Evolutionary conservation across 2,888 invertebrate species (phyloP), one percentile per base, ranked within the genome.

Genomic region (Pseudoips prasinana): DNA sequence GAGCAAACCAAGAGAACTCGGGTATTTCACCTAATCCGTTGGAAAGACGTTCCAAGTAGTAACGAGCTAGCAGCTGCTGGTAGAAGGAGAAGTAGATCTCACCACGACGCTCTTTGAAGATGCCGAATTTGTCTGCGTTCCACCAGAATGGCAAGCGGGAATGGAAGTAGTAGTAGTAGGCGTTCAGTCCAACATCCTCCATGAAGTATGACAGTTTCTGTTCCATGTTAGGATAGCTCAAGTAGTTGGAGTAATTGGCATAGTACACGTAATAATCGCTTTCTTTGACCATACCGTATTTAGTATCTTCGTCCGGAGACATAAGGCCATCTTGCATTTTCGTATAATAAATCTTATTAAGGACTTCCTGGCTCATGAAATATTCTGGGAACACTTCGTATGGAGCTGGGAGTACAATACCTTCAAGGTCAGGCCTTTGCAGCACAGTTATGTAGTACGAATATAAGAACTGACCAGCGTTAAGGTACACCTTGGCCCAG

Each of bases 101-200:
- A 39, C 93, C 94, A 43, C 92, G 91, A 60, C 90, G 89, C 45
- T 91, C 89, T 57, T 90, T 91, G 58, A 69, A 46, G 22, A 78
- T 32, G 45, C 77, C 78, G 37, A 84, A 87, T 30, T 90, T 78
- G 10, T 90, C 77, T 31, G 90, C 88, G 27, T 87, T 82, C 67
- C 92, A 77, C 91, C 92, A 92, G 88, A 91, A 92, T 22, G 93
- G 92, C 60, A 89, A 89, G 38, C 91, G 88, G 42, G 88, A 64
- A 59, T 93, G 91, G 80, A 91, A 90, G 73, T 90, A 92, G 73
- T 90, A 91, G 81, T 94, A 93, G 76, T 88, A 93, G 0, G 90
- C 64, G 73, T 93, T 94, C 58, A 92, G 77, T 39, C 92, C 93
- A 51, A 94, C 82, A 60, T 94, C 94, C 64, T 94, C 93, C 18